Evolutionary conservation across 2,113 vertebrate species (phyloP), one percentile per base, ranked within the genome.

Genomic region (Oryzias celebensis): DNA sequence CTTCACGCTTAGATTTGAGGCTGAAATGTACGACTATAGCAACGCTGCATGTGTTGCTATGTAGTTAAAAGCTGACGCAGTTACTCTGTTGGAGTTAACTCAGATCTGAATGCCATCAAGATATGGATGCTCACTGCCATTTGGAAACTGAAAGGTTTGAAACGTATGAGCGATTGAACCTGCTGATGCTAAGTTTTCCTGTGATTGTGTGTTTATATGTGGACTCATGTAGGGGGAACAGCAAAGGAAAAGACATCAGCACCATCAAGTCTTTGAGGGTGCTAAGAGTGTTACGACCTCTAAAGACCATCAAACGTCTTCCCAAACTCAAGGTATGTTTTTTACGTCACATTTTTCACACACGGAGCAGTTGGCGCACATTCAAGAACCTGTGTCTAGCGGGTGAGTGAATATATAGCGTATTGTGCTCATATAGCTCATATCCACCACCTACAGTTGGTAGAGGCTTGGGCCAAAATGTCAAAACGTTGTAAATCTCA

Each of bases 201-300:
- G 48, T 65, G 20, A 63, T 43, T 64, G 58, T 71, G 52, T 65
- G 49, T 73, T 60, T 73, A 56, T 64, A 50, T 7, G 53, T 78
- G 52, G 49, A 14, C 45, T 26, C 14, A 0, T 75, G 52, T 59
- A 96, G 94, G 14, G 95, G 96, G 81, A 95, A 93, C 69, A 96
- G 94, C 81, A 96, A 96, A 69, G 95, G 95, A 63, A 97, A 98
- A 77, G 96, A 98, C 80, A 93, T 98, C 88, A 98, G 95, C 83
- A 98, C 96, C 1, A 98, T 98, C 83, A 98, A 98, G 77, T 98
- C 96, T n/a, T 90, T 98, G 67, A 93, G 96, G 20, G 96, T 98
- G 18, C 90, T 98, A 68, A 92, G 96, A 54, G 96, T 98, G 72
- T 89, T 98, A 18, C 91, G 96, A 75, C 96, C 96, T 53, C 91